phyloP scores from a whole-genome alignment of 1,140 invertebrate species.

The Drosophila miranda region DNA sequence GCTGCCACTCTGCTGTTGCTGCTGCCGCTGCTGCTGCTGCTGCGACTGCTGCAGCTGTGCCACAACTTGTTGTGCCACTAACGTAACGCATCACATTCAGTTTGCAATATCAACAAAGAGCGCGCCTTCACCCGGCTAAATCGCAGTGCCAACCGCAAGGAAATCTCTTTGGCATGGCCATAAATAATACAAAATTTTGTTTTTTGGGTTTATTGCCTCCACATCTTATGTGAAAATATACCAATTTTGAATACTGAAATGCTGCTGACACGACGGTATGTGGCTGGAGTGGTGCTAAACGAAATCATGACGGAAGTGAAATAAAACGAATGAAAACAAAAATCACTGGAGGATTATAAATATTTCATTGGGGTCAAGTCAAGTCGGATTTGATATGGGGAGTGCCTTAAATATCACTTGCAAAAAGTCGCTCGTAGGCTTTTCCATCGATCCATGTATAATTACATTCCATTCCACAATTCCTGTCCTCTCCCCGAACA shows the following conservation, averaged over 20 bases:
- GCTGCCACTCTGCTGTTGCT: conserved; percentile 15
- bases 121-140: conserved; percentile 28
- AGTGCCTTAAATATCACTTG: conserved; percentile 6
- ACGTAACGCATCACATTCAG: conserved; percentile 60
- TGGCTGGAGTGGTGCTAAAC: conserved; percentile 21
- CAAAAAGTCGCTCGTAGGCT: not conserved
- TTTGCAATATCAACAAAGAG: conserved; percentile 74
- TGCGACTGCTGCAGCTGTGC: not conserved
- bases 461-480: conserved; percentile 22
- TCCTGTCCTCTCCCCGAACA: not conserved
- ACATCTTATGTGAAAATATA: conserved; percentile 29
- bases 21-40: not conserved
- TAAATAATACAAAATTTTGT: conserved; percentile 31
- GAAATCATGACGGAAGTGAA: conserved; percentile 17
- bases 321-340: not conserved
- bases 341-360: not conserved
- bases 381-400: conserved; percentile 21
- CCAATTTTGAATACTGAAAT: conserved; percentile 31
- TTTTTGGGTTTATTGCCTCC: conserved; percentile 12
- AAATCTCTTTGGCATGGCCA: conserved; percentile 26
- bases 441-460: conserved; percentile 37
- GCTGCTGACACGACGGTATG: conserved; percentile 60
- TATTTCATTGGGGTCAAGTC: conserved; percentile 15
- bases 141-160: conserved; percentile 16
- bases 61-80: conserved; percentile 71